These are phyloP conservation scores for Oryctolagus cuniculus DNA, from an alignment of 2,113 vertebrate species.

Conservation along the genomic window mOryCun1.1 NC_091442.1:62504501-62505000, in stretches of 20 bases:
- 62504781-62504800: not conserved
- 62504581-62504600: not conserved
- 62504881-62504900: not conserved
- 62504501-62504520: not conserved
- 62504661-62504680: not conserved
- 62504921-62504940: not conserved
- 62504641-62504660: not conserved
- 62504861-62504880: not conserved
- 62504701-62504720: not conserved
- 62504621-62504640: not conserved
- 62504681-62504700: not conserved
- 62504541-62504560: not conserved
- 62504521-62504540: not conserved
- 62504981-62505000: not conserved
- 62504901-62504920: not conserved
- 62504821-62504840: not conserved
- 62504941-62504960: not conserved
- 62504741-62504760: not conserved
- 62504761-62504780: not conserved
- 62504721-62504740: not conserved
- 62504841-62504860: not conserved
- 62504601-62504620: not conserved
- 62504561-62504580: not conserved
- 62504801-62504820: not conserved
- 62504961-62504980: not conserved